Percentiles rank a stretch among this genome's conserved stretches.
These are phyloP conservation scores for Tachysurus vachellii DNA, from an alignment of 2,113 vertebrate genomes.

Conservation along the genomic window DNA sequence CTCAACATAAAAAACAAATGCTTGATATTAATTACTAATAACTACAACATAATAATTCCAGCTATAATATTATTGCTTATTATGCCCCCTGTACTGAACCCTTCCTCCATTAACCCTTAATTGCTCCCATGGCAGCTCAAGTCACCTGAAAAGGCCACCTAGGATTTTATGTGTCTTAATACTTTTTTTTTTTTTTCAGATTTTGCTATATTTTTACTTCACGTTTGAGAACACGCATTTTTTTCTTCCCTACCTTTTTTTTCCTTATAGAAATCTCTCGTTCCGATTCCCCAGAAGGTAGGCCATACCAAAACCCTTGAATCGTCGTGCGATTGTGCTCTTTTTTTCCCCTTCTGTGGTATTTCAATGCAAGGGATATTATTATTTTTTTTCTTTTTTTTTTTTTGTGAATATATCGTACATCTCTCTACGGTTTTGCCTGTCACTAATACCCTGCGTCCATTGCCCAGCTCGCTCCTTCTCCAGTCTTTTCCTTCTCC, in stretches of 20 bases:
- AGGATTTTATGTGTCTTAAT: not conserved
- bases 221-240: conserved; percentile 50
- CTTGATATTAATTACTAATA: not conserved
- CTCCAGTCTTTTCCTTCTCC: conserved; percentile 11
- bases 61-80: not conserved
- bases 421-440: conserved; percentile 38
- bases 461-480: conserved; percentile 42
- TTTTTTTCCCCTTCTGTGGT: conserved; percentile 41
- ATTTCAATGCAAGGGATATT: conserved; percentile 31
- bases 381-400: not conserved
- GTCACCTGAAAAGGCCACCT: conserved; percentile 15
- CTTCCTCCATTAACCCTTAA: conserved; percentile 27
- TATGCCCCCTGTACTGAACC: conserved; percentile 20
- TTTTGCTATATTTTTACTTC: conserved; percentile 35
- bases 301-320: conserved; percentile 67
- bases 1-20: not conserved
- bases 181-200: conserved; percentile 1
- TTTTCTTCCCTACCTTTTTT: conserved; percentile 59
- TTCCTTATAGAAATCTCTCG: conserved; percentile 85
- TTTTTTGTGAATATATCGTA: conserved; percentile 6
- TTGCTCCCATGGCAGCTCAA: not conserved
- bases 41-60: conserved; percentile 29
- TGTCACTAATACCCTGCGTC: conserved; percentile 42
- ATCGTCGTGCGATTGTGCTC: conserved; percentile 44
- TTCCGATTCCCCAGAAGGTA: conserved; percentile 87